These are phyloP conservation scores for Pogonus chalceus DNA, from an alignment of 1,140 invertebrate genomes.

Conservation along the genomic window DNA sequence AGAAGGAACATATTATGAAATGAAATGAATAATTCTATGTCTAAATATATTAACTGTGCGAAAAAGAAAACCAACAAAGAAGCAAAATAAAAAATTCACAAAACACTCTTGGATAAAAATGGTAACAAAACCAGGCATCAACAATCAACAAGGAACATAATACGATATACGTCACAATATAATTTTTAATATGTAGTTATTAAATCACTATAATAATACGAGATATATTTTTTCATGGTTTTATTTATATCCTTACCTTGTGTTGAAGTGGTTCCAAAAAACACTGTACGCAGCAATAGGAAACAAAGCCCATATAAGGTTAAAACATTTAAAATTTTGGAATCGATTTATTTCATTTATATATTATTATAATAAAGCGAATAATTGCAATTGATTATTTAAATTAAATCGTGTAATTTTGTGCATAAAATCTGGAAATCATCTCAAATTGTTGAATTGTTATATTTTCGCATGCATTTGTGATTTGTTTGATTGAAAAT, in stretches of 20 bases:
- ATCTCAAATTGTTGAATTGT: too few relatives aligned
- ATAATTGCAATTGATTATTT: too few relatives aligned
- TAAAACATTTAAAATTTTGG: constrained; percentile 27
- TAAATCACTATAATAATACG: background rate
- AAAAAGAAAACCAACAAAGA: background rate
- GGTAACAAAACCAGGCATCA: background rate
- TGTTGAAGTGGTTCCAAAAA: constrained; percentile 96
- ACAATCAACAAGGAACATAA: background rate
- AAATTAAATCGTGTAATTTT: too few relatives aligned
- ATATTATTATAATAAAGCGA: too few relatives aligned
- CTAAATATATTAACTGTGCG: background rate
- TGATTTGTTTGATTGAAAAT: too few relatives aligned
- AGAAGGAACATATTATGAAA: too few relatives aligned
- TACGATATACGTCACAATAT: background rate
- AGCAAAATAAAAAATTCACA: constrained; percentile 6
- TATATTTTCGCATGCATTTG: too few relatives aligned
- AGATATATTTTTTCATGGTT: background rate
- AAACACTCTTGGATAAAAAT: constrained; percentile 4
- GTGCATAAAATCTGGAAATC: too few relatives aligned
- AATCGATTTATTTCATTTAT: too few relatives aligned
- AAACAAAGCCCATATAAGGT: constrained; percentile 41
- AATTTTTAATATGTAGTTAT: background rate
- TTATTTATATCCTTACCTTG: constrained; percentile 68
- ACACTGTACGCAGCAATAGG: constrained; percentile 69
- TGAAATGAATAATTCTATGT: too few relatives aligned